Evolutionary conservation across 2,113 vertebrate species (phyloP).

Genomic region (Hepsetus odoe): DNA sequence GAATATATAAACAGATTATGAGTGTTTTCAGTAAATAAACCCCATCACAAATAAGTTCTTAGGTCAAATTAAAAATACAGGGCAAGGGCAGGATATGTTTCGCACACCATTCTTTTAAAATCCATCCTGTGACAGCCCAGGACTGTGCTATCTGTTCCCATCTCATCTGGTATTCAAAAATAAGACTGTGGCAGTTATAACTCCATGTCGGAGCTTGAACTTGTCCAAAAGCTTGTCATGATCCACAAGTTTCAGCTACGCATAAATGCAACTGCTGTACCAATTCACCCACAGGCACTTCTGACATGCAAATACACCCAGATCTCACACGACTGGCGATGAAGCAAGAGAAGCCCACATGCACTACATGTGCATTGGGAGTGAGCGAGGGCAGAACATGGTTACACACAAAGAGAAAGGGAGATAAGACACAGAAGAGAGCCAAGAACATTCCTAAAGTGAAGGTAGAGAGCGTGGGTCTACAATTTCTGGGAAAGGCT

Average conservation of each 20-base stretch:
- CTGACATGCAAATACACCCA: conserved; percentile 14
- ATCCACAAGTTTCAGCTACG: background rate
- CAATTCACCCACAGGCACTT: background rate
- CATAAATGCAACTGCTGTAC: background rate
- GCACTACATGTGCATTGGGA: no score
- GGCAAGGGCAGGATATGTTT: no score
- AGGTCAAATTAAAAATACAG: no score
- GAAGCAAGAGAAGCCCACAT: no score
- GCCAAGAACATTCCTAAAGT: background rate
- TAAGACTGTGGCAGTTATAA: background rate
- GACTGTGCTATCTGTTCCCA: background rate
- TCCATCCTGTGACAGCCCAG: background rate
- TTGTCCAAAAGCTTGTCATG: background rate
- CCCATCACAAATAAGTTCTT: no score
- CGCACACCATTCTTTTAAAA: no score
- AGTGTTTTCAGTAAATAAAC: no score
- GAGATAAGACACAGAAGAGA: background rate
- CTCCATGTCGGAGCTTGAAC: conserved; percentile 1
- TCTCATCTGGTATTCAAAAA: background rate
- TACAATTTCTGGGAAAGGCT: no score
- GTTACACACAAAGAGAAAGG: no score
- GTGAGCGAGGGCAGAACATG: background rate
- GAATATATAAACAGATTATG: no score
- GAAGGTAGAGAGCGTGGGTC: no score
- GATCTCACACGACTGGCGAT: background rate